These are phyloP conservation scores for rabbit (Oryctolagus cuniculus) DNA, from an alignment of 2,113 vertebrate genomes.

Conservation along the genomic window mOryCun1.1 NC_091441.1:57983501-57984000, in stretches of 20 bases:
- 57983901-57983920: slow-evolving; percentile 6
- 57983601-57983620: slow-evolving; percentile 76
- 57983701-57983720: slow-evolving; percentile 68
- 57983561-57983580: slow-evolving; percentile 66
- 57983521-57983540: slow-evolving; percentile 57
- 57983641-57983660: slow-evolving; percentile 77
- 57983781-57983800: neutral
- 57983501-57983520: slow-evolving; percentile 62
- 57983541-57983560: slow-evolving; percentile 56
- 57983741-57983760: slow-evolving; percentile 51
- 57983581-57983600: slow-evolving; percentile 67
- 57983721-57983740: neutral
- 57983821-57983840: neutral
- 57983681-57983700: slow-evolving; percentile 63
- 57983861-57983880: neutral
- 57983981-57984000: neutral
- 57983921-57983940: slow-evolving; percentile 6
- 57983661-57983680: slow-evolving; percentile 68
- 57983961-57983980: slow-evolving; percentile 13
- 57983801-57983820: slow-evolving; percentile 34
- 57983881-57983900: neutral
- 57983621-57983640: slow-evolving; percentile 73
- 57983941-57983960: neutral
- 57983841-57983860: neutral
- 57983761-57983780: neutral